These are phyloP conservation scores for Platysternon megacephalum DNA, from an alignment of 2,113 vertebrate genomes.

Conservation along the genomic window DNA sequence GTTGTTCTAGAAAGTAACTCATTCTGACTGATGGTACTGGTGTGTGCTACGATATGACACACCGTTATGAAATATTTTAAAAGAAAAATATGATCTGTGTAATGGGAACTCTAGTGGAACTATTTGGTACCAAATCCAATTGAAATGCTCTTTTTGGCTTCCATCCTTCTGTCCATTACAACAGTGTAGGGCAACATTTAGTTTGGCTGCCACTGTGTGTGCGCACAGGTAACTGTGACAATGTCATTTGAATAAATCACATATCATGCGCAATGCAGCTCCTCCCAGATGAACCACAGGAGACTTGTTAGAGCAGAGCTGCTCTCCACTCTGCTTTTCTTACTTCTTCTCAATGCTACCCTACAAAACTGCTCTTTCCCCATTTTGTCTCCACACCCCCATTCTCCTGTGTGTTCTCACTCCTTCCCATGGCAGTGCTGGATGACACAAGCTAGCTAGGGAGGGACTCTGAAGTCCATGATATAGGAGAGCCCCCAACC, in stretches of 20 bases:
- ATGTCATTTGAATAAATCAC: neutral
- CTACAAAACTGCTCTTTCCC: neutral
- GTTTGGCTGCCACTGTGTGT: neutral
- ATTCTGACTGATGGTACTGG: neutral
- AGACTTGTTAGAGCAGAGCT: neutral
- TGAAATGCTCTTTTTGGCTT: neutral
- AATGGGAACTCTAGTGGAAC: neutral
- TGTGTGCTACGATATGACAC: neutral
- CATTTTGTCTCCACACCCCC: neutral
- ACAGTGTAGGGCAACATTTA: neutral
- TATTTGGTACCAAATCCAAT: neutral
- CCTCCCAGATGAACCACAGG: neutral
- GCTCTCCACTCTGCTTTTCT: neutral
- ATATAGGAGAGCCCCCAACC: neutral
- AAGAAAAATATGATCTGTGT: neutral
- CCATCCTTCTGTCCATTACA: neutral
- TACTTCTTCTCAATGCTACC: neutral
- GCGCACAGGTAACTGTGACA: neutral
- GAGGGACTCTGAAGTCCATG: neutral
- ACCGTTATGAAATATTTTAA: neutral
- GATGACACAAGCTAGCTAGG: neutral
- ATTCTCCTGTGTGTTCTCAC: neutral
- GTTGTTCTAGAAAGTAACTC: neutral
- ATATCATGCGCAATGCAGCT: neutral
- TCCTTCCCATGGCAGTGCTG: fast-evolving